These are phyloP conservation scores for Pinna nobilis DNA, from an alignment of 1,140 invertebrate genomes.

Conservation along the genomic window DNA sequence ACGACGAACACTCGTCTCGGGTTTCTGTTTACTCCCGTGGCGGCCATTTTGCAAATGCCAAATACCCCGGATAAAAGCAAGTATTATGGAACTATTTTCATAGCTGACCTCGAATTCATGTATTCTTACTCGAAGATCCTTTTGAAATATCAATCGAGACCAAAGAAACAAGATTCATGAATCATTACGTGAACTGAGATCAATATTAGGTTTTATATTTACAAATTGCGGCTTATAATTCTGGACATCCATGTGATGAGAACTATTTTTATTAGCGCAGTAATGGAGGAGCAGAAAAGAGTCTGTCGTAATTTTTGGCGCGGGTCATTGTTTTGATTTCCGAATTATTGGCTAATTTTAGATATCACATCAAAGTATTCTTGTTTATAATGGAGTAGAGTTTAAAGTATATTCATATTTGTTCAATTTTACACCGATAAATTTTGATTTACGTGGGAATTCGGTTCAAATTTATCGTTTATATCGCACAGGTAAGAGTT, in stretches of 20 bases:
- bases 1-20: slow-evolving; percentile 86
- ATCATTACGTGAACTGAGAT: not conserved
- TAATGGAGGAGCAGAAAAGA: slow-evolving; percentile 31
- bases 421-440: not conserved
- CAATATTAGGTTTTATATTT: not conserved
- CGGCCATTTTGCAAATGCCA: slow-evolving; percentile 36
- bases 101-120: slow-evolving; percentile 18
- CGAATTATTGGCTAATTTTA: not conserved
- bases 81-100: slow-evolving; percentile 47
- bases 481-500: slow-evolving; percentile 7
- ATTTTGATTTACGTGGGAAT: not conserved
- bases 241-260: not conserved
- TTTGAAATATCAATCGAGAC: not conserved
- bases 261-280: slow-evolving; percentile 33
- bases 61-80: slow-evolving; percentile 35
- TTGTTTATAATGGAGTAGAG: slow-evolving; percentile 16
- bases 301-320: slow-evolving; percentile 63
- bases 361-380: not conserved
- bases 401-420: not conserved
- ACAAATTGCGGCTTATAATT: not conserved
- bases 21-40: slow-evolving; percentile 31
- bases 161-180: not conserved
- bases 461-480: slow-evolving; percentile 16
- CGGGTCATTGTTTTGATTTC: slow-evolving; percentile 62
- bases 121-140: slow-evolving; percentile 18